Conservation (phyloP, 2,113 vertebrate genomes). For the Grantiella picta region DNA sequence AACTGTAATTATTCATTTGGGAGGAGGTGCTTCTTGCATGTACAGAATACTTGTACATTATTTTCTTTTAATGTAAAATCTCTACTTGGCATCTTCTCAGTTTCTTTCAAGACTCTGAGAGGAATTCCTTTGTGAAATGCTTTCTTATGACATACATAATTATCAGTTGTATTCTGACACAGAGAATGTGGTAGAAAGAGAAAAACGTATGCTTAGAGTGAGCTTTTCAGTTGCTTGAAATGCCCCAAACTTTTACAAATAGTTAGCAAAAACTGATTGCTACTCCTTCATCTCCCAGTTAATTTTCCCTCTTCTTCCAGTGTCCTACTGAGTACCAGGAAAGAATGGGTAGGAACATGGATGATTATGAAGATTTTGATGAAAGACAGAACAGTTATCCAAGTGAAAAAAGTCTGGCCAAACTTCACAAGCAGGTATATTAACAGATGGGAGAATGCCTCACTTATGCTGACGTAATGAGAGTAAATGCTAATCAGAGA, state of each 20-base stretch:
- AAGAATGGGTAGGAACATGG: slow-evolving; percentile 85
- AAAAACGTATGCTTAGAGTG: background rate
- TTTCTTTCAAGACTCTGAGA: background rate
- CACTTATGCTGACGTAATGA: background rate
- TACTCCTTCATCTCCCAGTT: background rate
- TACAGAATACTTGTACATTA: background rate
- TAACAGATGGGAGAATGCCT: background rate
- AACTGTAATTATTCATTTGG: background rate
- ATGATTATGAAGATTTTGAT: slow-evolving; percentile 96
- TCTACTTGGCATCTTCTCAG: background rate
- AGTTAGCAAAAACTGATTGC: background rate
- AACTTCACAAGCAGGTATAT: slow-evolving; percentile 90
- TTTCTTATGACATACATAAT: background rate
- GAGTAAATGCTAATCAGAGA: background rate
- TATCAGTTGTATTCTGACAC: background rate
- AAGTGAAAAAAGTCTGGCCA: slow-evolving; percentile 81
- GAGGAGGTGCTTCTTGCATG: background rate
- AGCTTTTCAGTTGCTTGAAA: background rate
- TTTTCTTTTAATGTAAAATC: background rate
- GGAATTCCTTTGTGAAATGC: background rate
- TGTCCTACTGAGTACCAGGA: slow-evolving; percentile 88
- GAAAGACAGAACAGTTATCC: slow-evolving; percentile 83
- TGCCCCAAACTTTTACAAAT: background rate
- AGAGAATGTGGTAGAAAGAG: background rate
- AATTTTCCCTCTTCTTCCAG: slow-evolving; percentile 64